Base-by-base conservation (phyloP, 2,888 invertebrate species). In the Drosophila atripex region DNA sequence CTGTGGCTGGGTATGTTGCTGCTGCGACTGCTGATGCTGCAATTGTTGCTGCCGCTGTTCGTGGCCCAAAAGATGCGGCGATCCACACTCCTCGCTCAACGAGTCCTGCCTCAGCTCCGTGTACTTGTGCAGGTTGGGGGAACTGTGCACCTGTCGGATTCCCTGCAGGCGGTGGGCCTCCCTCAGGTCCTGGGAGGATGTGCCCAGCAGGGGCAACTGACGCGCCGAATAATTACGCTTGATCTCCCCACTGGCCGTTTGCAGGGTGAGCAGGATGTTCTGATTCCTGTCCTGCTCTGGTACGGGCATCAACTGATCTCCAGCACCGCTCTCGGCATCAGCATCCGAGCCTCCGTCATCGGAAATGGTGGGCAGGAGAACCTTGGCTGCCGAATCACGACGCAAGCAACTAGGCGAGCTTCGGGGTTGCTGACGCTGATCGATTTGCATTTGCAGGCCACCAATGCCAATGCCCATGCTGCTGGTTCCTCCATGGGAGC, bases 71-170 rank as follows among this genome's bases (percentile, higher is more conserved):
- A 90, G 71, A 46, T 90, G 88, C 4, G 90, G 89, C 2, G 91
- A 89, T 14, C 75, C 74, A 14, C 72, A 73, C 43, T 83, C 80
- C 11, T 88, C 80, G n/a, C 76, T 58, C n/a, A 86, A 35, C 7
- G 88, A 69, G 16, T 87, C 80, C 56, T 84, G 82, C 0, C 80
- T 75, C 68, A 85, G 32, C 47, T 87, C 86, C 25, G 86, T 80
- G 71, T 87, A 90, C 74, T 91, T 90, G 51, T 91, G 91, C 39
- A 92, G 78, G 80, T 92, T 91, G 3, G 92, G 92, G 1, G 92
- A 90, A 3, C 92, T 92, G 52, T 92, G 91, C 41, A 91, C 89
- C 63, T 91, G 92, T 0, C 91, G 89, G 18, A 91, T 90, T 43
- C 87, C 88, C 32, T 85, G 85, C 45, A 88, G 55, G 2, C 84